Evolutionary conservation across 2,113 vertebrate species (phyloP).

Genomic region (Chinchilla lanigera): DNA sequence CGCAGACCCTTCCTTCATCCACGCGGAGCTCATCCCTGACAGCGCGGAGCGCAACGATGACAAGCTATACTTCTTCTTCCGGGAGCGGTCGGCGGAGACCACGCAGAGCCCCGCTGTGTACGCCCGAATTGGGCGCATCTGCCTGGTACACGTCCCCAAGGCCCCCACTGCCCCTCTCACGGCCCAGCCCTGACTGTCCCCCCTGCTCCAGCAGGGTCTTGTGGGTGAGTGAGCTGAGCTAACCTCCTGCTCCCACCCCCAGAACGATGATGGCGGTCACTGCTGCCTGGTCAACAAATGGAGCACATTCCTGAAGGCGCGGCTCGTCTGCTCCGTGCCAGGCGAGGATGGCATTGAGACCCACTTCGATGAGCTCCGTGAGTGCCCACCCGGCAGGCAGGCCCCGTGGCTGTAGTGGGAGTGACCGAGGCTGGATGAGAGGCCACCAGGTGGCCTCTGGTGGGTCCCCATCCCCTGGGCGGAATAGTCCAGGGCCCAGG

Average conservation of each 20-base stretch:
- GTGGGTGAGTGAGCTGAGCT: not conserved
- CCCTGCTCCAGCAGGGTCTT: not conserved
- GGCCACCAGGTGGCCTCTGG: not conserved
- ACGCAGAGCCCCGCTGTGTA: constrained; percentile 96
- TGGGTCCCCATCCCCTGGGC: not conserved
- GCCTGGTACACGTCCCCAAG: constrained; percentile 90
- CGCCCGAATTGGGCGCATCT: constrained; percentile 97
- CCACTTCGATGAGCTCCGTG: constrained; percentile 98
- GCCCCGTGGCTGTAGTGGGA: not conserved
- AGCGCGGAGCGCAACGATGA: constrained; percentile 97
- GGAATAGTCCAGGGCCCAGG: not conserved
- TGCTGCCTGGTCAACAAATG: constrained; percentile 99
- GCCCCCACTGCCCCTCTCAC: not conserved
- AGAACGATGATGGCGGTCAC: constrained; percentile 98
- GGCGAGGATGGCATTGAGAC: constrained; percentile 96
- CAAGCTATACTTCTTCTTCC: constrained; percentile 99
- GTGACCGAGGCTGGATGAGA: not conserved
- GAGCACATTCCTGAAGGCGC: constrained; percentile 98
- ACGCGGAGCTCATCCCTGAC: constrained; percentile 97
- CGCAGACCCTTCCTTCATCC: constrained; percentile 96
- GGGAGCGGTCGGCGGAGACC: constrained; percentile 95
- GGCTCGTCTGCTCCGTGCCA: constrained; percentile 97
- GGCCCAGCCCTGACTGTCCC: not conserved
- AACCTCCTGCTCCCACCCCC: not conserved
- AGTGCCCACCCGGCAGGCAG: constrained; percentile 75